Conservation (phyloP, 2,888 invertebrate species). For the Harpalus rufipes region DNA sequence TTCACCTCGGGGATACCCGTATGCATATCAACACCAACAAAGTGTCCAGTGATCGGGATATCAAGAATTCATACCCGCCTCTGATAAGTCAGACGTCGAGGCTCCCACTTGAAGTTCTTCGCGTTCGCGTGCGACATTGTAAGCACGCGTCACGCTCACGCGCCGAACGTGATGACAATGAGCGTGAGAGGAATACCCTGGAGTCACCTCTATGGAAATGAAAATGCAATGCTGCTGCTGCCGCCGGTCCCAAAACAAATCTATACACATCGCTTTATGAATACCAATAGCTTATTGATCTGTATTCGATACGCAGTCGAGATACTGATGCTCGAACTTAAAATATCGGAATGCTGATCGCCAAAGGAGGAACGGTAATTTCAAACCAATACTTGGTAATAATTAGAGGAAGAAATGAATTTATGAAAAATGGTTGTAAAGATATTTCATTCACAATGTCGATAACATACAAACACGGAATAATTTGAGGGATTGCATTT, state of each 20-base stretch:
- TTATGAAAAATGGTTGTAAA: background rate
- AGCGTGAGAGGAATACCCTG: constrained; percentile 61
- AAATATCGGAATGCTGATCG: constrained; percentile 45
- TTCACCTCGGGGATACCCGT: background rate
- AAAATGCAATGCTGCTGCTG: constrained; percentile 51
- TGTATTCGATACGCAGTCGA: constrained; percentile 58
- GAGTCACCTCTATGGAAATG: constrained; percentile 58
- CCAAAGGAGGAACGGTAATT: background rate
- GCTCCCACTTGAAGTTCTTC: background rate
- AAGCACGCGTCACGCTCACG: constrained; percentile 58
- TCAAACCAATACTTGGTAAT: background rate
- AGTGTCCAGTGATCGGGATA: background rate
- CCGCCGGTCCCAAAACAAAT: constrained; percentile 68
- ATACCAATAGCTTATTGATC: constrained; percentile 68
- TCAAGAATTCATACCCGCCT: constrained; percentile 3
- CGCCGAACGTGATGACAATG: constrained; percentile 62
- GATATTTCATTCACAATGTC: background rate
- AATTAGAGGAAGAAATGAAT: background rate
- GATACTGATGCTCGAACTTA: constrained; percentile 29
- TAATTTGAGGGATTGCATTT: no score
- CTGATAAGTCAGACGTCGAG: constrained; percentile 2
- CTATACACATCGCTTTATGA: constrained; percentile 68
- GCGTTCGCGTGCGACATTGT: constrained; percentile 41
- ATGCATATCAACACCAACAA: background rate
- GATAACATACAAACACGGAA: no score